Conservation (phyloP, 2,113 vertebrate genomes). For the Lipophrys pholis region DNA sequence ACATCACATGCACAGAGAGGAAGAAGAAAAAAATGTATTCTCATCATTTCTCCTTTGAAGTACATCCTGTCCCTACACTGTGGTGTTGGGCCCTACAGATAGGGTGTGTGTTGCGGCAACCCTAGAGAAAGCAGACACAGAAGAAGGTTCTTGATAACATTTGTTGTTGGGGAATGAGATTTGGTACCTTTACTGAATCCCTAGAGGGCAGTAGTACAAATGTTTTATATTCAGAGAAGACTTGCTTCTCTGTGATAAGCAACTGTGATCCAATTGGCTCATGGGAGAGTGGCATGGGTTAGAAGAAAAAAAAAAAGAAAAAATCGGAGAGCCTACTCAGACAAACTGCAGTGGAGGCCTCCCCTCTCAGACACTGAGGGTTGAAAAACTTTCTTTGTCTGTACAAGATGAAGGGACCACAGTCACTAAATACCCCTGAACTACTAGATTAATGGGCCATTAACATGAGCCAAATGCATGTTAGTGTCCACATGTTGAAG, state of each 20-base stretch:
- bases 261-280: slow-evolving; percentile 64
- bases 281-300: slow-evolving; percentile 31
- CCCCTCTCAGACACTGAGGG: slow-evolving; percentile 24
- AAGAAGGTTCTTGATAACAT: slow-evolving; percentile 61
- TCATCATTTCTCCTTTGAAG: slow-evolving; percentile 45
- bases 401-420: slow-evolving; percentile 18
- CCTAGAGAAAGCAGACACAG: slow-evolving; percentile 55
- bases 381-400: slow-evolving; percentile 29
- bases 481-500: slow-evolving; percentile 10
- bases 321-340: slow-evolving; percentile 21
- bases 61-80: slow-evolving; percentile 29
- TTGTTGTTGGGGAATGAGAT: slow-evolving; percentile 63
- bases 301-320: slow-evolving; percentile 19
- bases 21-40: slow-evolving; percentile 19
- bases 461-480: slow-evolving; percentile 33
- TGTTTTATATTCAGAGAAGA: slow-evolving; percentile 67
- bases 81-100: slow-evolving; percentile 28
- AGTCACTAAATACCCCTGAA: slow-evolving; percentile 20
- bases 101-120: slow-evolving; percentile 23
- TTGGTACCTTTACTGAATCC: slow-evolving; percentile 64
- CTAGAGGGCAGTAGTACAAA: slow-evolving; percentile 75
- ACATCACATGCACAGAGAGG: slow-evolving; percentile 10
- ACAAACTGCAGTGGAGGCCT: slow-evolving; percentile 38
- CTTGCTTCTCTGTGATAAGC: slow-evolving; percentile 60
- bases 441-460: slow-evolving; percentile 31